Conservation (phyloP, 2,797 vertebrate genomes). For the Chiloscyllium punctatum region DNA sequence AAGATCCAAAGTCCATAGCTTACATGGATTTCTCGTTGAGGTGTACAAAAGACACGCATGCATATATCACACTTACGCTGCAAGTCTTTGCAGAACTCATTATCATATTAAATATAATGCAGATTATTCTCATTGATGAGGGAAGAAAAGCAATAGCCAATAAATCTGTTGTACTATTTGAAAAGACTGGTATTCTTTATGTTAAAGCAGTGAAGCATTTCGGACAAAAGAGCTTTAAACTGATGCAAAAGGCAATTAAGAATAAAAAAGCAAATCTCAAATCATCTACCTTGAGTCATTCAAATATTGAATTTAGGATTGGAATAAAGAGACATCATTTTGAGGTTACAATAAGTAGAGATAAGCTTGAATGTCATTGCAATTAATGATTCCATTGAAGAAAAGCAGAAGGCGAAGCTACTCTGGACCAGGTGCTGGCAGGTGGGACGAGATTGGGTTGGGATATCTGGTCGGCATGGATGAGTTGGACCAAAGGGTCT, state of each 20-base stretch:
- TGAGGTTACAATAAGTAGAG: background rate
- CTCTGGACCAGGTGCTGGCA: too few relatives aligned
- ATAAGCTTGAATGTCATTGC: background rate
- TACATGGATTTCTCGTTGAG: background rate
- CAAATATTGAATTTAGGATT: background rate
- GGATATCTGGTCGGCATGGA: too few relatives aligned
- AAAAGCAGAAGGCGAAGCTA: background rate
- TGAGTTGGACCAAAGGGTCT: too few relatives aligned
- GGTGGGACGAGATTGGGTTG: too few relatives aligned
- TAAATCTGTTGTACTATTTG: background rate
- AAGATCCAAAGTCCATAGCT: background rate
- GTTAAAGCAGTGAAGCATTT: background rate
- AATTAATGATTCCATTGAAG: conserved; percentile 1
- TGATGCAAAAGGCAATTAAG: background rate
- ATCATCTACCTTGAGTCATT: background rate
- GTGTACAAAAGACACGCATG: too few relatives aligned
- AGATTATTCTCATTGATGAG: background rate
- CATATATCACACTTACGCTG: background rate
- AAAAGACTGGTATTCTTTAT: background rate
- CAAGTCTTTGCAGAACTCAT: background rate
- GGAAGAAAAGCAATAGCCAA: background rate
- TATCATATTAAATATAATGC: background rate
- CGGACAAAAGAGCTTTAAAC: background rate
- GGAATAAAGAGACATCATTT: background rate
- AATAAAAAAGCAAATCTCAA: background rate